Evolutionary conservation across 2,797 vertebrate species (phyloP).

Genomic region (Dicrostonyx torquatus): DNA sequence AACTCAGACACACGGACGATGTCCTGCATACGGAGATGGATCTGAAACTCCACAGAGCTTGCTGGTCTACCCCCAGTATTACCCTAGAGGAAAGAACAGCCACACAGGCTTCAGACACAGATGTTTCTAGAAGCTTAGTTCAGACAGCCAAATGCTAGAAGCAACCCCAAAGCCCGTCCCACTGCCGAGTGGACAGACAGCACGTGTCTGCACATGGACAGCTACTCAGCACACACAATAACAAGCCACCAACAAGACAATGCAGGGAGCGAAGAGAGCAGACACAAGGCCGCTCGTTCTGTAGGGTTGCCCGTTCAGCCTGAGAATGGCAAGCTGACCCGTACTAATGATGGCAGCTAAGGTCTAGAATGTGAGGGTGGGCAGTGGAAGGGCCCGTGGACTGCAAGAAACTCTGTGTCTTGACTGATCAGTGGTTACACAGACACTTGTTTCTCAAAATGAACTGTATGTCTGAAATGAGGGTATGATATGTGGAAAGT

Average conservation of each 20-base stretch:
- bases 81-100: not conserved
- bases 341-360: not conserved
- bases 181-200: fast-evolving
- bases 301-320: too few species aligned
- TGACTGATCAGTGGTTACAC: not conserved
- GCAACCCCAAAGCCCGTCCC: not conserved
- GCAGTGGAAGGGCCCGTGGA: too few species aligned
- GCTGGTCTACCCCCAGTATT: not conserved
- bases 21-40: not conserved
- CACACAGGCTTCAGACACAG: not conserved
- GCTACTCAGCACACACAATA: not conserved
- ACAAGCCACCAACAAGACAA: not conserved
- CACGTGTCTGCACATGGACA: fast-evolving
- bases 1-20: not conserved
- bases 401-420: not conserved
- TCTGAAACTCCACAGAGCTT: not conserved
- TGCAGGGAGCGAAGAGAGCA: fast-evolving
- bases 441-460: not conserved
- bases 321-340: not conserved
- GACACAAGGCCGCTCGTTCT: not conserved
- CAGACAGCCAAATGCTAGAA: not conserved
- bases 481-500: fast-evolving
- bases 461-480: not conserved
- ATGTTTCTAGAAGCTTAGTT: not conserved
- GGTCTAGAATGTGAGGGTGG: not conserved